Base-by-base conservation (phyloP, 2,113 vertebrate species). In the Ageneiosus marmoratus region DNA sequence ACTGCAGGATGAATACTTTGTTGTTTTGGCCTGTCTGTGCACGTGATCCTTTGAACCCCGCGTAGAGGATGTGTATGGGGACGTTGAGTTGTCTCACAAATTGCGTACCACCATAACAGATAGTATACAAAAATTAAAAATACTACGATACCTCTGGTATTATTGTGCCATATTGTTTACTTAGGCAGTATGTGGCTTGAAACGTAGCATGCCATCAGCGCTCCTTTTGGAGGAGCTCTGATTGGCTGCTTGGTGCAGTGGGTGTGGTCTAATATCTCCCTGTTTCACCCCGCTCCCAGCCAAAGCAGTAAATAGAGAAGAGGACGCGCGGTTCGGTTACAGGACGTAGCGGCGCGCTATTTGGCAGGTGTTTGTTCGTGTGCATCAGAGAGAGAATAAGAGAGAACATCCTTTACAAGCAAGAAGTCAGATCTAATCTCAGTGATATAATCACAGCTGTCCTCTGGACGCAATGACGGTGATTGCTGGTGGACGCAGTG, bases 351-450 rank as follows among this genome's bases (percentile, higher is more conserved):
- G 46, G 86, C 70, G 89, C 89, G 90, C 88, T 86, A 10, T 56
- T 46, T 22, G 58, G 58, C 75, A 72, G 74, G 63, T 79, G 73
- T n/a, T 53, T 48, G 50, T 24, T 75, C 2, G 41, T 5, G 56
- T 46, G 76, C 15, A n/a, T 29, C 56, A 46, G 73, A 27, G 82
- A 90, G 89, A 92, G 89, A 93, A 92, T 89, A 93, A 83, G 80
- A 74, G 80, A n/a, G 76, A 63, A 13, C 18, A 29, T 27, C 20
- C 48, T 70, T 29, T 12, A n/a, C 12, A 15, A 8, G 27, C 46
- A 34, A 37, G 5, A 20, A 15, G 41, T 29, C 41, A 62, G 2
- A n/a, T 16, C 15, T 48, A 50, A 32, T 3, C 53, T 0, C 37
- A 74, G 77, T 70, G 62, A 60, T 0, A 63, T 53, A 58, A n/a